Conservation (phyloP, 2,888 invertebrate species). For the Chrysomela aeneicollis region DNA sequence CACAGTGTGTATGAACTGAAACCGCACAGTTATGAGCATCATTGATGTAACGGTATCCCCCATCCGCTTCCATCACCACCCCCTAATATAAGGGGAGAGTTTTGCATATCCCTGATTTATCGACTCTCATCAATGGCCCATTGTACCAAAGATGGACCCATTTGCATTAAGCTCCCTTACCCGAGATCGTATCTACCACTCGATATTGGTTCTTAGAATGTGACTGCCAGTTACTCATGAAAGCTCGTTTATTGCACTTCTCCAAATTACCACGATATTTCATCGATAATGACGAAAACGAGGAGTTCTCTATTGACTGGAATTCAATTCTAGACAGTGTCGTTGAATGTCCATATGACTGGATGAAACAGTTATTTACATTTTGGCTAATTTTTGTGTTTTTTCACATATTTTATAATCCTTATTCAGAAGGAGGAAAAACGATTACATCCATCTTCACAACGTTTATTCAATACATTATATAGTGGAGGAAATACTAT, state of each 20-base stretch:
- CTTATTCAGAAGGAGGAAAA: too few relatives aligned
- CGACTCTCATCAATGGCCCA: conserved; percentile 66
- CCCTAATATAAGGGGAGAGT: conserved; percentile 58
- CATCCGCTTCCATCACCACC: conserved; percentile 49
- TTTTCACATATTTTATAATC: too few relatives aligned
- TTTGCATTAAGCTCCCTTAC: conserved; percentile 59
- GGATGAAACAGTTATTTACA: too few relatives aligned
- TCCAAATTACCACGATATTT: conserved; percentile 52
- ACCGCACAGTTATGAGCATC: conserved; percentile 2
- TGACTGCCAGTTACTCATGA: conserved; percentile 38
- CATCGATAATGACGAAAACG: conserved; percentile 46
- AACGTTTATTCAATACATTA: too few relatives aligned
- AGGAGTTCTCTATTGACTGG: conserved; percentile 20
- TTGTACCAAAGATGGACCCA: conserved; percentile 61
- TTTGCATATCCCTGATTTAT: conserved; percentile 66
- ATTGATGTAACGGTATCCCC: conserved; percentile 18
- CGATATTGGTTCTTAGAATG: conserved; percentile 51
- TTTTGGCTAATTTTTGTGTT: too few relatives aligned
- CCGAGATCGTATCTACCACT: conserved; percentile 44
- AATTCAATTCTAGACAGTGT: too few relatives aligned
- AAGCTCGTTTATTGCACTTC: conserved; percentile 51
- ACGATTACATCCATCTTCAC: too few relatives aligned
- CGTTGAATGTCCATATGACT: too few relatives aligned
- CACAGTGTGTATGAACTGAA: not conserved
- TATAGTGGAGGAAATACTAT: too few relatives aligned